Base-by-base conservation (phyloP, 2,113 vertebrate species). In the Pagrus major region DNA sequence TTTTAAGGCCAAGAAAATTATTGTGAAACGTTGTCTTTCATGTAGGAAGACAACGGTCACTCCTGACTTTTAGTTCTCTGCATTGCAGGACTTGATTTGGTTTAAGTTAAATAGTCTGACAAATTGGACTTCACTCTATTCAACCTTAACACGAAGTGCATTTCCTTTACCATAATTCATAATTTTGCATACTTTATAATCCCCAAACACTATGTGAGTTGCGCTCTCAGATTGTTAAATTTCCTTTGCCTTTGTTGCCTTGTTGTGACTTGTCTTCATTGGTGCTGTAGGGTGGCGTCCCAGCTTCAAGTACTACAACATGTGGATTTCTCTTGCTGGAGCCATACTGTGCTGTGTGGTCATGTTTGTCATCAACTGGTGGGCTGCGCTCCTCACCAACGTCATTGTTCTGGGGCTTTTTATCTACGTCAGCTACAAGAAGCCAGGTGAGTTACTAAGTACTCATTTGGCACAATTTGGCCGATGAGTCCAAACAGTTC, bases 301-400 rank as follows among this genome's bases (percentile, higher is more conserved):
- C 86, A 98, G 97, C 85, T 99, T 99, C 92, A 99, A 97, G 66
- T 99, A 98, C 91, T 99, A 99, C 94, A 99, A 99, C 89, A 99
- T 98, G 97, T 99, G 98, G 98, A 96, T 97, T 80, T 99, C 98
- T 21, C 96, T 99, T 9, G 80, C 96, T 39, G 98, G 98, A 86
- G 97, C 98, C 1, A 75, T 98, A 39, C 93, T 99, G 41, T 99
- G 98, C 92, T 99, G 98, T 52, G 97, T 96, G 82, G 97, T 99
- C 61, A 99, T 99, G 98, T 99, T 99, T 84, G 96, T 99, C 88
- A 99, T 99, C 92, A 99, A 99, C 89, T 99, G 98, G 98, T 97
- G 95, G 96, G 97, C 98, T 10, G 98, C 98, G 14, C 91, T 99
- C 59, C 84, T 99, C 56, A 99, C 98, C 4, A 98, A 99, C 2